Evolutionary conservation across 2,888 invertebrate species (phyloP).

Genomic region (Pyrgus malvae): DNA sequence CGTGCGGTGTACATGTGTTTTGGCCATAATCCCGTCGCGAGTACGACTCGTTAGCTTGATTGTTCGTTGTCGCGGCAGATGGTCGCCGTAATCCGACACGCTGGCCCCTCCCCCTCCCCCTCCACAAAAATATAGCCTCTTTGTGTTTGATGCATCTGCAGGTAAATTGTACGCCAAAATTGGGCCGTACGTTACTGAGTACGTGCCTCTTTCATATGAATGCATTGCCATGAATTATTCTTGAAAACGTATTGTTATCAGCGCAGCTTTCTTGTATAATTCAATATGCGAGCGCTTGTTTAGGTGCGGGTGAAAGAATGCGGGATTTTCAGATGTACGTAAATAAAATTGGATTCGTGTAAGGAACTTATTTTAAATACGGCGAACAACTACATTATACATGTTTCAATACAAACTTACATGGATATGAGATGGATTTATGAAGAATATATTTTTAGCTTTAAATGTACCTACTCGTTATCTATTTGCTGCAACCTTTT

Average conservation of each 20-base stretch:
- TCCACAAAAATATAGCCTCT: conserved; percentile 68
- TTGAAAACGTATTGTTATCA: conserved; percentile 73
- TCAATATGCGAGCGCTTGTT: conserved; percentile 35
- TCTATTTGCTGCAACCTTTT: no score
- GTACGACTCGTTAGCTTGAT: conserved; percentile 77
- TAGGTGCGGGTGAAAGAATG: conserved; percentile 19
- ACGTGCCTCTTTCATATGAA: conserved; percentile 62
- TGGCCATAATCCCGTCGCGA: conserved; percentile 77
- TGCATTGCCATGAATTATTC: conserved; percentile 73
- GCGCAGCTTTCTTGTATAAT: conserved; percentile 55
- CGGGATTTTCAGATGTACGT: not conserved
- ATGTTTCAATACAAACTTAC: not conserved
- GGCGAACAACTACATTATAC: not conserved
- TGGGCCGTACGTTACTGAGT: conserved; percentile 66
- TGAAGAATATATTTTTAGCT: no score
- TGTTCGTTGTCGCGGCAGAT: conserved; percentile 76
- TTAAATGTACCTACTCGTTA: no score
- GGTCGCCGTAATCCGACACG: conserved; percentile 76
- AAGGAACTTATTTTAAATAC: not conserved
- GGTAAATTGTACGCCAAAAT: conserved; percentile 78
- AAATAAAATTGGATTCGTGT: not conserved
- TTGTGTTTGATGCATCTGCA: conserved; percentile 80
- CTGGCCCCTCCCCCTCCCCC: conserved; percentile 36
- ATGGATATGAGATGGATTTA: not conserved
- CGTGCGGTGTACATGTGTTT: no score